Percentiles rank a stretch among this genome's conserved stretches.
Conservation (phyloP, 2,888 invertebrate species). For the Tricholauxania praeusta region DNA sequence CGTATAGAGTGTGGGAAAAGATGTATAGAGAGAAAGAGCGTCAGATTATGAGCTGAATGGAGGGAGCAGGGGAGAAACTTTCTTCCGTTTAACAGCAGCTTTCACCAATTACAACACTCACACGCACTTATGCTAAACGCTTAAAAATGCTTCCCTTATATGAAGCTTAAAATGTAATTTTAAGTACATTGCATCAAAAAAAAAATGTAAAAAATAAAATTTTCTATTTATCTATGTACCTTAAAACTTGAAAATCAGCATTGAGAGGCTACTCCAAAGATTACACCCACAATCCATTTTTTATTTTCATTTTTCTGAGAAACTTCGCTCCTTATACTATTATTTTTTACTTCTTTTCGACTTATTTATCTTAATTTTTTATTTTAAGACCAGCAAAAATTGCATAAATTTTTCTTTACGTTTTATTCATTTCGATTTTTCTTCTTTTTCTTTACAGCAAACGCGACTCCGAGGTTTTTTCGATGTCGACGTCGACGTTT, state of each 20-base stretch:
- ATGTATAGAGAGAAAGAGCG: background rate
- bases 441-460: slow-evolving; percentile 6
- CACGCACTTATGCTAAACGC: no score
- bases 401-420: slow-evolving; percentile 13
- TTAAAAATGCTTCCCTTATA: no score
- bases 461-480: slow-evolving; percentile 18
- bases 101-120: slow-evolving; percentile 29
- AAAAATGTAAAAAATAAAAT: no score
- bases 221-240: slow-evolving; percentile 17
- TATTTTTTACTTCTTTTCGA: background rate
- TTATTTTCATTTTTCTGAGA: background rate
- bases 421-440: slow-evolving; percentile 33
- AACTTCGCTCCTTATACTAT: background rate
- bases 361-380: slow-evolving; percentile 9
- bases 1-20: background rate
- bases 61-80: slow-evolving; percentile 25
- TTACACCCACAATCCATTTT: background rate
- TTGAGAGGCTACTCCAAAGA: slow-evolving; percentile 5
- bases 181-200: no score
- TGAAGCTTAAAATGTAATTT: no score
- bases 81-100: slow-evolving; percentile 38
- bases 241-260: slow-evolving; percentile 12
- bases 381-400: background rate
- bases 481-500: slow-evolving; percentile 18
- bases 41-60: background rate